phyloP scores from a whole-genome alignment of 2,888 invertebrate species.

The Sclerodermus sp. region DNA sequence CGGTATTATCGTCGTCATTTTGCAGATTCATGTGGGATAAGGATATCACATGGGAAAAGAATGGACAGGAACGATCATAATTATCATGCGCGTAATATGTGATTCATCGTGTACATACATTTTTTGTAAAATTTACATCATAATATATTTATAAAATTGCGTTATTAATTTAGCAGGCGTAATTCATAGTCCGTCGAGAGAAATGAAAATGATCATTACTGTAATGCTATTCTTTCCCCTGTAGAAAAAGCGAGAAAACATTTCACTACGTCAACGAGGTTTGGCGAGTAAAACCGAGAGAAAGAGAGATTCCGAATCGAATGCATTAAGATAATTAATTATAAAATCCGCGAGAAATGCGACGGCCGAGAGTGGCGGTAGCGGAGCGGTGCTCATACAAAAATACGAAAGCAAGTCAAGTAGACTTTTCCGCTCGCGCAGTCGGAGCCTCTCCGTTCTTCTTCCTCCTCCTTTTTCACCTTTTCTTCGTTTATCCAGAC shows the following conservation, averaged over 20 bases:
- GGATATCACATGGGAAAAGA: too few species aligned
- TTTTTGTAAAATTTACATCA: neutral
- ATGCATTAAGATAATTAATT: slow-evolving; percentile 51
- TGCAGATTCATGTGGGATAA: too few species aligned
- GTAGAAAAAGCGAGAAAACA: slow-evolving; percentile 18
- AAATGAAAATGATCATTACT: slow-evolving; percentile 16
- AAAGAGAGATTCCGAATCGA: slow-evolving; percentile 32
- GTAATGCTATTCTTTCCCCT: slow-evolving; percentile 16
- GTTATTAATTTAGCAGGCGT: neutral
- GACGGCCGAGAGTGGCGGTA: slow-evolving; percentile 5
- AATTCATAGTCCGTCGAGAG: slow-evolving; percentile 12
- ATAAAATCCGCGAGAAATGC: slow-evolving; percentile 33
- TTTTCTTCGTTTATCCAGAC: slow-evolving; percentile 32
- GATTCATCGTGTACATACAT: too few species aligned
- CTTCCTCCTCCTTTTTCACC: slow-evolving; percentile 13
- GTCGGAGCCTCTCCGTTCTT: slow-evolving; percentile 21
- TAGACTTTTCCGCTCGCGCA: slow-evolving; percentile 32
- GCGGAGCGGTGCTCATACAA: slow-evolving; percentile 21
- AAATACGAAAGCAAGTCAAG: slow-evolving; percentile 43
- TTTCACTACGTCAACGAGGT: slow-evolving; percentile 14
- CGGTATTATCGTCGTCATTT: too few species aligned
- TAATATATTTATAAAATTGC: neutral
- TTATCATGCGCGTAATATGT: too few species aligned
- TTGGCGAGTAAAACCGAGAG: too few species aligned
- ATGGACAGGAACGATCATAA: too few species aligned